A percentile compares a stretch with the other conserved stretches of the same genome.
Conservation (phyloP, 1,140 invertebrate species). For the Notospermus geniculatus region DNA sequence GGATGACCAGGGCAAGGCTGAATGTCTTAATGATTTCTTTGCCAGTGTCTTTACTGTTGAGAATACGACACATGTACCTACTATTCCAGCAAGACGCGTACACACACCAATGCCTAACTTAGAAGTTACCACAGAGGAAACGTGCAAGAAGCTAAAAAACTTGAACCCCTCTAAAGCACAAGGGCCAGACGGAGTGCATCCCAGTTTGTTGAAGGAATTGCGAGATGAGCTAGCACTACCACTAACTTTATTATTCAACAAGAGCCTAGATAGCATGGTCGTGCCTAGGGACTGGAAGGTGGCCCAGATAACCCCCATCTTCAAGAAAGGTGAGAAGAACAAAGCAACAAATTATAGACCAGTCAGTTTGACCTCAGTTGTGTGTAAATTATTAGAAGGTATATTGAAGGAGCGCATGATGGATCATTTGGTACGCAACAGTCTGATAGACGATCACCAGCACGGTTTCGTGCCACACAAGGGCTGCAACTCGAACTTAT, state of each 20-base stretch:
- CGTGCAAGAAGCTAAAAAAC: too few relatives aligned
- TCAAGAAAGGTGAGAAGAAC: background rate
- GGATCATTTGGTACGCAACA: background rate
- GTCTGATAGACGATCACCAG: background rate
- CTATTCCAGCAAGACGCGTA: too few relatives aligned
- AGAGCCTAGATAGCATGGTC: background rate
- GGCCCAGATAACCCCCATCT: background rate
- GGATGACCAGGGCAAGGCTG: too few relatives aligned
- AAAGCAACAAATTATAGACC: constrained; percentile 1
- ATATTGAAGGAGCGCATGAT: background rate
- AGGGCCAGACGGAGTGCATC: background rate
- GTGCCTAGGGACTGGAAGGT: background rate
- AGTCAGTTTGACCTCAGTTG: background rate
- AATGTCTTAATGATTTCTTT: too few relatives aligned
- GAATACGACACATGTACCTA: too few relatives aligned
- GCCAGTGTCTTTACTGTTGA: too few relatives aligned
- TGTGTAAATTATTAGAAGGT: background rate
- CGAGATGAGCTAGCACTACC: background rate
- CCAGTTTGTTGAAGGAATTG: background rate
- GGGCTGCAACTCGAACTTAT: too few relatives aligned
- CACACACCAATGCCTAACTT: too few relatives aligned
- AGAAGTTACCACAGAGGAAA: too few relatives aligned
- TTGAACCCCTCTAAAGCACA: background rate
- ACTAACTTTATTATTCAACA: too few relatives aligned
- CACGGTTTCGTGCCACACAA: too few relatives aligned